Base-by-base conservation (phyloP, 2,888 invertebrate genomes). In the Meghimatium bilineatum region DNA sequence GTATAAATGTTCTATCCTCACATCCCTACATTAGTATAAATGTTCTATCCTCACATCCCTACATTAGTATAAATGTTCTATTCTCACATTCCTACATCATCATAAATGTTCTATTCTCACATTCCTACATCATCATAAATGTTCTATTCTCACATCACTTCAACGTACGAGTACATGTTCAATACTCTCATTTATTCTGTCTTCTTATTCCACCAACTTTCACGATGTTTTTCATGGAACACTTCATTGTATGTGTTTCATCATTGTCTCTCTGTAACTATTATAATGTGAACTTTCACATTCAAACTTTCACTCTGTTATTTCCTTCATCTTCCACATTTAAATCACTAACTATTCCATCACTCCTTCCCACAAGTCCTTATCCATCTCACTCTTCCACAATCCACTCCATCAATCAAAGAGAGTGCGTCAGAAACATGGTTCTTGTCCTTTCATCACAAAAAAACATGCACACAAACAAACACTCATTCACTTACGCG, bases 381-480 rank as follows among this genome's bases (percentile, higher is more conserved):
- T 23, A 23, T 36, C 14, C 38, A 3, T 8, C 34, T 34, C 20
- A 71, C 72, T 44, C 38, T 72, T 26, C 44, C 44, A 44, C 6
- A 26, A 12, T 44, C 72, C 6, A 10, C n/a, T 34, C 44, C 44
- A 12, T 26, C n/a, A 5, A 3, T 34, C 44, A 20, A n/a, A 29
- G n/a, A 29, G 75, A 32, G 44, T 52, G 49, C 75, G 32, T 75
- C 75, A 75, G 52, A 8, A 1, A 75, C 75, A 29, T 29, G 75
- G 26, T 60, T 60, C 36, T 60, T 74, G 52, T 52, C 74, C 32
- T 29, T 74, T 76, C 76, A 76, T 34, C 20, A 60, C 23, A 36
- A 12, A 1, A 32, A 77, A 77, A 77, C 63, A 77, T 63, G 77
- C 77, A 75, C 49, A 32, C 52, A 77, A 77, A 63, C 77, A 77